Evolutionary conservation across 1,140 invertebrate genomes (phyloP).

Genomic region (Neocloeon triangulifer): DNA sequence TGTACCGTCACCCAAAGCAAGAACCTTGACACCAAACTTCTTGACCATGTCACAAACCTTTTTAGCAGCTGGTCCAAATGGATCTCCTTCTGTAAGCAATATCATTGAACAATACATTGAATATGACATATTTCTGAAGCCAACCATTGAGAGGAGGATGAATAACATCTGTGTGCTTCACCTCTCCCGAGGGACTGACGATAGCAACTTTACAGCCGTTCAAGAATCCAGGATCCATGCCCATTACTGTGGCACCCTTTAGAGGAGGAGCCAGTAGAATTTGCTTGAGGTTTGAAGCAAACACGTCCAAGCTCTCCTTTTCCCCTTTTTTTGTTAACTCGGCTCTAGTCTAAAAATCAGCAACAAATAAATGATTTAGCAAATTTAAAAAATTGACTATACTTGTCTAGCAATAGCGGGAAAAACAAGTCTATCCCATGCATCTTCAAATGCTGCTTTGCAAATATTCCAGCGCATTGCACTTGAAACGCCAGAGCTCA

Average conservation of each 20-base stretch:
- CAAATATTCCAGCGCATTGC: slow-evolving; percentile 20
- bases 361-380: too few relatives aligned
- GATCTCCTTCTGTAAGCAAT: neutral
- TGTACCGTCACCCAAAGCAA: slow-evolving; percentile 73
- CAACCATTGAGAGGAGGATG: slow-evolving; percentile 28
- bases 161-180: slow-evolving; percentile 42
- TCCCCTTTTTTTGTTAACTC: slow-evolving; percentile 54
- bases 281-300: slow-evolving; percentile 62
- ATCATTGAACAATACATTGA: too few relatives aligned
- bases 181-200: slow-evolving; percentile 40
- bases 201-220: slow-evolving; percentile 61
- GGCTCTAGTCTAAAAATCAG: slow-evolving; percentile 23
- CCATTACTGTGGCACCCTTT: slow-evolving; percentile 53
- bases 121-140: slow-evolving; percentile 9
- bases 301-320: slow-evolving; percentile 59
- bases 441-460: slow-evolving; percentile 26
- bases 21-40: slow-evolving; percentile 12
- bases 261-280: slow-evolving; percentile 55
- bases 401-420: slow-evolving; percentile 13
- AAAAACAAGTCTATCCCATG: slow-evolving; percentile 24
- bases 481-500: slow-evolving; percentile 16
- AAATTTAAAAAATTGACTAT: too few relatives aligned
- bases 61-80: too few relatives aligned
- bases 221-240: slow-evolving; percentile 48
- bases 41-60: slow-evolving; percentile 12